A percentile compares a stretch with the other conserved stretches of the same genome.
Conservation (phyloP, 2,888 invertebrate genomes). For the Epinotia bilunana region DNA sequence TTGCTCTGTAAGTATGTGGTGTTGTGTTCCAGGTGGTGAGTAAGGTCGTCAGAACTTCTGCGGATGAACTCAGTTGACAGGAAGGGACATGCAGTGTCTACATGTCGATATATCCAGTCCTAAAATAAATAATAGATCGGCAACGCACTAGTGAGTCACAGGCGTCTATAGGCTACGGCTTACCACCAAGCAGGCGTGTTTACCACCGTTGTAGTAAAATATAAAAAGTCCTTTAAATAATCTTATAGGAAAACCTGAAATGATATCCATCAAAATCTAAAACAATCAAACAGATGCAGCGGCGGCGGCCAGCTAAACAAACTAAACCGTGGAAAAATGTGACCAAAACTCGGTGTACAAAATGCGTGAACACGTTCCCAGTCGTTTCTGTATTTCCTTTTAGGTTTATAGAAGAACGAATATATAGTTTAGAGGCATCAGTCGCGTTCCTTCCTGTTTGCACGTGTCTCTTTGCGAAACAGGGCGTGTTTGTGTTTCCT, state of each 20-base stretch:
- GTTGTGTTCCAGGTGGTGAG: no score
- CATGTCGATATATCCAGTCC: no score
- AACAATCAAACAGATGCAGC: not conserved
- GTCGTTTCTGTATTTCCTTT: constrained; percentile 69
- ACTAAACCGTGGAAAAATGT: constrained; percentile 68
- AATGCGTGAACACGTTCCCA: constrained; percentile 67
- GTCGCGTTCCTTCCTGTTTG: constrained; percentile 60
- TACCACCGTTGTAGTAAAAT: no score
- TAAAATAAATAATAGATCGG: no score
- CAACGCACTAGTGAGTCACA: no score
- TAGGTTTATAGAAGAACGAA: constrained; percentile 52
- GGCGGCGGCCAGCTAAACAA: constrained; percentile 19
- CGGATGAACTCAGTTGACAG: no score
- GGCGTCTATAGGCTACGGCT: no score
- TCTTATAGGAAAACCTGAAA: not conserved
- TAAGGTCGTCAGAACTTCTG: no score
- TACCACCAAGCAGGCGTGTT: no score
- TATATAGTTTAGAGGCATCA: constrained; percentile 64
- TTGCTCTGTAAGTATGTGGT: no score
- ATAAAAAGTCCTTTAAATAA: no score
- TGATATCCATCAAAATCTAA: not conserved
- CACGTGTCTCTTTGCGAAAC: constrained; percentile 48
- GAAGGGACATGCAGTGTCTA: no score
- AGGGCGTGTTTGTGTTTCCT: constrained; percentile 48
- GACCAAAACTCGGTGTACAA: constrained; percentile 47